A percentile compares a stretch with the other conserved stretches of the same genome.
phyloP scores from a whole-genome alignment of 2,113 vertebrate species.

The Paratilapia polleni region DNA sequence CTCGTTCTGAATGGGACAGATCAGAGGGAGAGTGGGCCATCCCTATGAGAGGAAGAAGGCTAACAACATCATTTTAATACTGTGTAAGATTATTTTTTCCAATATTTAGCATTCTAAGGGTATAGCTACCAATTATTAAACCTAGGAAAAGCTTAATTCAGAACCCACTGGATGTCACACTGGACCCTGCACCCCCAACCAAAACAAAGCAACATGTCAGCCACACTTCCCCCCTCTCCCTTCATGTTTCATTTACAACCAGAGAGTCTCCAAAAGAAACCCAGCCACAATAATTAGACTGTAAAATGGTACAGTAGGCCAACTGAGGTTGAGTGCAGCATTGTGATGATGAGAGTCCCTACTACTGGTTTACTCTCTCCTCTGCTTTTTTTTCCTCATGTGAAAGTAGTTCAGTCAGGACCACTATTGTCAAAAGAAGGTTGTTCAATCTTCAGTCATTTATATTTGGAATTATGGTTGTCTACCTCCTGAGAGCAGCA shows the following conservation, averaged over 20 bases:
- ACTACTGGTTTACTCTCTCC: not conserved
- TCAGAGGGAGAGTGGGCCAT: conserved; percentile 21
- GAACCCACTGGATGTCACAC: not conserved
- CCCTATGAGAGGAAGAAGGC: not conserved
- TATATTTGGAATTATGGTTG: no score
- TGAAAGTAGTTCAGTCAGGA: not conserved
- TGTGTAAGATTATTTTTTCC: not conserved
- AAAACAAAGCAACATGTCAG: not conserved
- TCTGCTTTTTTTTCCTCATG: not conserved
- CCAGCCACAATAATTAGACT: not conserved
- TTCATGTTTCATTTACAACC: not conserved
- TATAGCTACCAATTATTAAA: not conserved
- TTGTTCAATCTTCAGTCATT: not conserved
- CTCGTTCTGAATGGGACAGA: conserved; percentile 47
- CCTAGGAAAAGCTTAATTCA: not conserved
- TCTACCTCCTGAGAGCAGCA: no score
- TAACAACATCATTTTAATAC: not conserved
- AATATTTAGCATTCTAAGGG: not conserved
- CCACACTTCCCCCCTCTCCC: not conserved
- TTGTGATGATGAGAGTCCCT: no score
- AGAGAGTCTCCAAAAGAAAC: not conserved
- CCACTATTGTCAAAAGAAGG: not conserved
- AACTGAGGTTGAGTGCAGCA: not conserved
- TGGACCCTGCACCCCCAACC: not conserved
- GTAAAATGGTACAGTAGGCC: not conserved